Evolutionary conservation across 1,140 invertebrate genomes (phyloP).

Genomic region (Antheraea pernyi): DNA sequence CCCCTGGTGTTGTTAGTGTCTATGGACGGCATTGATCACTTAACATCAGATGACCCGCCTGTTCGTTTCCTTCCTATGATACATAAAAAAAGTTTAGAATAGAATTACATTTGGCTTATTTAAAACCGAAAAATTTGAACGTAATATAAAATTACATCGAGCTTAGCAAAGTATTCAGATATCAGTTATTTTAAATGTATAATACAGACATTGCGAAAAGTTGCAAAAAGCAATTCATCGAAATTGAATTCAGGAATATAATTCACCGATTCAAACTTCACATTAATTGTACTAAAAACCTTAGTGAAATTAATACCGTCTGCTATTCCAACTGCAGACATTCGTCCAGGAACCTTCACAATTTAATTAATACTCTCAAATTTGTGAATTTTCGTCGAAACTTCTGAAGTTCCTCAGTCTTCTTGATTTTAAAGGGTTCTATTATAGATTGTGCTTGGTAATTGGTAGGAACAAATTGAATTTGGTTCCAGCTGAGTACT

Average conservation of each 20-base stretch:
- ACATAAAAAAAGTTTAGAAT: too few species aligned
- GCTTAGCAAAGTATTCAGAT: not conserved
- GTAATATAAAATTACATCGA: not conserved
- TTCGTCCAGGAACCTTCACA: conserved; percentile 40
- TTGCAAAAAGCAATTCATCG: not conserved
- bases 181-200: not conserved
- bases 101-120: too few species aligned
- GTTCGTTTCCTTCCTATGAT: too few species aligned
- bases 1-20: too few species aligned
- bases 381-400: conserved; percentile 31
- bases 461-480: conserved; percentile 39
- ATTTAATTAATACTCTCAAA: conserved; percentile 38
- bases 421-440: conserved; percentile 31
- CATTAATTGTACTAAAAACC: conserved; percentile 45
- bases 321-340: conserved; percentile 31
- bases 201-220: not conserved
- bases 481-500: conserved; percentile 19
- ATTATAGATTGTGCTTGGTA: conserved; percentile 33
- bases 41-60: too few species aligned
- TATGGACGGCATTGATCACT: too few species aligned
- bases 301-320: conserved; percentile 45
- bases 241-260: conserved; percentile 6
- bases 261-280: conserved; percentile 17
- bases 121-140: too few species aligned
- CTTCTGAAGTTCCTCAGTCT: conserved; percentile 22